phyloP scores from a whole-genome alignment of 2,888 invertebrate genomes.

The Orgyia antiqua region DNA sequence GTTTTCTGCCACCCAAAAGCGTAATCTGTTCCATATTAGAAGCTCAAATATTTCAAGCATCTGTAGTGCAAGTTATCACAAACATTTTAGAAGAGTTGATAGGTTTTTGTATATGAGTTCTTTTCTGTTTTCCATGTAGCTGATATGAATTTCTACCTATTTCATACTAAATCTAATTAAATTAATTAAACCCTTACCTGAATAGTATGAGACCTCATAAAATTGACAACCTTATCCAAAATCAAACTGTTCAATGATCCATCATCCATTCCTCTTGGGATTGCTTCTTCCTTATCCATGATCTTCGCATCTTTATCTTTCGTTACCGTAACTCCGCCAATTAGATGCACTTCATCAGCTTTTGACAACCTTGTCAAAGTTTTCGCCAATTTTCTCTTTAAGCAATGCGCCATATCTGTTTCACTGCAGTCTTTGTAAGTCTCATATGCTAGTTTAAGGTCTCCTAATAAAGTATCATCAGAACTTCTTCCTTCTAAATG shows the following conservation, averaged over 20 bases:
- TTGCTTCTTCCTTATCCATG: constrained; percentile 82
- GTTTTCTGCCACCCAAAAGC: too few species aligned
- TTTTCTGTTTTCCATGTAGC: too few species aligned
- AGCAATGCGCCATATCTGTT: constrained; percentile 82
- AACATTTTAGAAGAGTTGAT: too few species aligned
- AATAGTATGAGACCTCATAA: constrained; percentile 87
- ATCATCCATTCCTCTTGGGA: constrained; percentile 86
- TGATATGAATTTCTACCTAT: too few species aligned
- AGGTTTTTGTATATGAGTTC: too few species aligned
- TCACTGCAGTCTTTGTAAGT: constrained; percentile 89
- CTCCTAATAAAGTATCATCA: constrained; percentile 77
- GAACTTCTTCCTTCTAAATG: constrained; percentile 61
- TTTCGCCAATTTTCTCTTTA: constrained; percentile 88
- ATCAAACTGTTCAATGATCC: constrained; percentile 86
- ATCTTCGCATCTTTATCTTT: constrained; percentile 77
- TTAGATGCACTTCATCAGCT: constrained; percentile 81
- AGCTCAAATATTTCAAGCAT: too few species aligned
- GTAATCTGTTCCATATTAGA: too few species aligned
- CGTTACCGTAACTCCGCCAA: constrained; percentile 87
- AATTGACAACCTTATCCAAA: constrained; percentile 83
- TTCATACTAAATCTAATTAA: too few species aligned
- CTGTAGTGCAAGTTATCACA: too few species aligned
- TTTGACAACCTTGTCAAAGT: constrained; percentile 86
- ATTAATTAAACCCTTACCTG: constrained; percentile 73
- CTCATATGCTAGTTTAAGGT: constrained; percentile 85